Base-by-base conservation (phyloP, 2,888 invertebrate species). In the Lathronympha strigana region DNA sequence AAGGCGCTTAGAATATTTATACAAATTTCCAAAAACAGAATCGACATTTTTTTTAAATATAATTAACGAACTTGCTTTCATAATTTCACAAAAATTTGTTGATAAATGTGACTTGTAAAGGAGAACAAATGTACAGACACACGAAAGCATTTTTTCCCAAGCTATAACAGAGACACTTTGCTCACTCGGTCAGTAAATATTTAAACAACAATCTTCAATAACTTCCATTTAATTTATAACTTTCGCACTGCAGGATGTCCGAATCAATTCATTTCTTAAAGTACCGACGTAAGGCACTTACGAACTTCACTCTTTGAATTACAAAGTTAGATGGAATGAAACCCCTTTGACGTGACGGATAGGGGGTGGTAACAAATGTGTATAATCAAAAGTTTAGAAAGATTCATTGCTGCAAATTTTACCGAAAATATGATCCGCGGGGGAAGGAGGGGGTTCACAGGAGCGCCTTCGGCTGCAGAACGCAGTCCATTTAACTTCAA, bases 301-400 rank as follows among this genome's bases (percentile, higher is more conserved):
- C 72, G 73, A 78, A 78, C 78, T 80, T 81, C 83, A 81, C 84
- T 81, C 83, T 81, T 84, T 80, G 79, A 78, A 82, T 77, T 79
- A 72, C 78, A 78, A 86, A 86, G 85, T 87, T 84, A 80, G 81
- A 80, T 78, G 79, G 73, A 82, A 78, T 78, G 76, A 75, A 80
- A 80, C 81, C 83, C 82, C 79, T 83, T 81, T 80, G 75, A 80
- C 82, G 78, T 87, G 87, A 87, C 84, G 84, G 84, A 87, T 86
- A 78, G 81, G 76, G 76, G 76, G 75, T 79, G 77, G 84, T 88
- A 85, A 88, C 87, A 84, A 87, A 90, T 89, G 87, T 86, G 84
- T 84, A 86, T 84, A 87, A 88, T 90, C 88, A 88, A 87, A 90
- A 90, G 87, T 89, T 90, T 77, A 83, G 75, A 82, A 82, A 89